Evolutionary conservation across 1,140 invertebrate species (phyloP), one percentile per base, ranked within the genome.

Genomic region (Trachymyrmex septentrionalis): DNA sequence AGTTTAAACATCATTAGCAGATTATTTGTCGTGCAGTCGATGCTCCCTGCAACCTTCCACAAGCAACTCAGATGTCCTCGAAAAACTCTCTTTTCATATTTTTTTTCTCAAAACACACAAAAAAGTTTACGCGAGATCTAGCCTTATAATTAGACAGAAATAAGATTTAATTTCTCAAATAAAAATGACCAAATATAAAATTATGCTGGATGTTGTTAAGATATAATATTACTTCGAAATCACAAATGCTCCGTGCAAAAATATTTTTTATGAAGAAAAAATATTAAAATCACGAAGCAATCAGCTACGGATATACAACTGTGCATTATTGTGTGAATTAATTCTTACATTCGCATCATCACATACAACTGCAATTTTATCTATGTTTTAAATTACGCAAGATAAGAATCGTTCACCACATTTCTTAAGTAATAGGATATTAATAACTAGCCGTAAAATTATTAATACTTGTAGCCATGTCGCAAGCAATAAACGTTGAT

Each of bases 1-100:
- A 67, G 57, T 34, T 34, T 78, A 89, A 90, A 90, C 48, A 87
- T 48, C 61, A 69, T 53, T 66, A 78, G 3, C 82, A 57, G 34
- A 12, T 55, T 82, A 27, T 89, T 89, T 82, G 76, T 61, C 84
- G 12, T 50, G 30, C 27, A 72, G 71, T 81, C 48, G 34, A 24
- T 86, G 66, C n/a, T 67, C 63, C 48, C 3, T 16, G 34, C 30
- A 38, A 59, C 57, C 86, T 88, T 88, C 82, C 2, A 34, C 30
- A 19, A 9, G 66, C 12, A 50, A 9, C 0, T 34, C 34, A 38
- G 34, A 12, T 63, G 50, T 53, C 73, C 50, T 75, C 72, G 63
- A 86, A 55, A 53, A 21, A 59, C 27, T 71, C 10, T 63, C 14
- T 44, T 57, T 27, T 21, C 7, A 9, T 14, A 0, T 4, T 19